phyloP scores from a whole-genome alignment of 64 coral and sea anemone species.

The Montipora foliosa region DNA sequence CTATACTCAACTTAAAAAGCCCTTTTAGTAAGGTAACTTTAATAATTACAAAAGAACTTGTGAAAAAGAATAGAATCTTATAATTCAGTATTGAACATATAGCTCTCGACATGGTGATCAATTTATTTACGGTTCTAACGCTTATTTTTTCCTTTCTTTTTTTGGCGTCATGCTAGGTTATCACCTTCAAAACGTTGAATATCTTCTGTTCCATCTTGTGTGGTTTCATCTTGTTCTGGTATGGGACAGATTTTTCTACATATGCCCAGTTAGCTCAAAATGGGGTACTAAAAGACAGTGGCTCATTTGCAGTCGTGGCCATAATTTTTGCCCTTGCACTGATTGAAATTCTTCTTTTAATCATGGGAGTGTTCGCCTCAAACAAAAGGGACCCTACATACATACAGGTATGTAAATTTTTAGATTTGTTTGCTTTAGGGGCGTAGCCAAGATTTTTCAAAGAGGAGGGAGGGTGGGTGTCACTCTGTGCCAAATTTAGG shows the following conservation, averaged over 20 bases:
- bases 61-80: too few species aligned
- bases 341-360: background rate
- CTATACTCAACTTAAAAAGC: too few species aligned
- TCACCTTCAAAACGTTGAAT: background rate
- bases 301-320: background rate
- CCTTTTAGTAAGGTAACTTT: too few species aligned
- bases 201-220: conserved; percentile 4
- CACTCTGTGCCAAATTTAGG: too few species aligned
- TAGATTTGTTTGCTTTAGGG: too few species aligned
- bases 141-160: too few species aligned
- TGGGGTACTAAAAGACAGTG: background rate
- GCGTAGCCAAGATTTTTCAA: too few species aligned
- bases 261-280: background rate
- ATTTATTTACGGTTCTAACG: too few species aligned
- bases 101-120: too few species aligned
- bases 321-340: background rate
- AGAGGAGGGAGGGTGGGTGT: too few species aligned
- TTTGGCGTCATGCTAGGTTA: background rate
- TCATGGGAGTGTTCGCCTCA: background rate
- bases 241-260: background rate
- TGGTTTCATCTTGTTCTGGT: background rate
- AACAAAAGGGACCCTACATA: background rate
- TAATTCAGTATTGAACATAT: too few species aligned
- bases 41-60: too few species aligned
- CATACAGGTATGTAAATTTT: background rate